A percentile compares a stretch with the other conserved stretches of the same genome.
These are phyloP conservation scores for Pygocentrus nattereri DNA, from an alignment of 2,797 vertebrate species.

Conservation along the genomic window DNA sequence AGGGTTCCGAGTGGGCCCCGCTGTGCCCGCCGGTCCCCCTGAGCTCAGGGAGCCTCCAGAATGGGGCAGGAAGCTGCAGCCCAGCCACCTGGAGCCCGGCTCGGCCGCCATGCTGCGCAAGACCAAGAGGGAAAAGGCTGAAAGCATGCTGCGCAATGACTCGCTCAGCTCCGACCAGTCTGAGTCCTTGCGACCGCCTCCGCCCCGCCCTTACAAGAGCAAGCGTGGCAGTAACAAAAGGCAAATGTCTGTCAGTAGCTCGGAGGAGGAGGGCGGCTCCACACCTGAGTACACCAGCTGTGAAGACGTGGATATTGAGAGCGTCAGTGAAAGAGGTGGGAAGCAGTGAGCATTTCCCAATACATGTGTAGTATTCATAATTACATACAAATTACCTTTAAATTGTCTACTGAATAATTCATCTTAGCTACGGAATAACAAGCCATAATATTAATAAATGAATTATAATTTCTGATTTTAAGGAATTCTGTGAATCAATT, in stretches of 20 bases:
- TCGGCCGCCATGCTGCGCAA: constrained; percentile 84
- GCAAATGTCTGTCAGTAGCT: constrained; percentile 97
- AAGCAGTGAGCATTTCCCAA: not conserved
- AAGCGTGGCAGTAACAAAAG: constrained; percentile 90
- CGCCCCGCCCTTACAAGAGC: constrained; percentile 93
- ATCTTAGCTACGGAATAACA: not conserved
- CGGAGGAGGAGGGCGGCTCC: constrained; percentile 96
- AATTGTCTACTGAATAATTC: not conserved
- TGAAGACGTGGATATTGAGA: constrained; percentile 97
- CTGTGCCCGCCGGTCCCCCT: constrained; percentile 67
- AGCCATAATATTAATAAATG: not conserved
- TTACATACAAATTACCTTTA: not conserved
- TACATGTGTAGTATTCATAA: not conserved
- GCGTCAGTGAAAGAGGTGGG: constrained; percentile 96
- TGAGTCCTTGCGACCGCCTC: constrained; percentile 93
- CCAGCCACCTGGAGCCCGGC: constrained; percentile 82
- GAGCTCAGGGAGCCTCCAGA: constrained; percentile 87
- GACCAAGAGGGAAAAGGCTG: constrained; percentile 93
- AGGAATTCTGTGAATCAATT: not conserved
- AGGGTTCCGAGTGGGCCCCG: constrained; percentile 55
- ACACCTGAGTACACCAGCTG: constrained; percentile 98
- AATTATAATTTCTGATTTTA: not conserved
- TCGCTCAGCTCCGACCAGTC: constrained; percentile 97
- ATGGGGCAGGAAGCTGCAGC: constrained; percentile 81
- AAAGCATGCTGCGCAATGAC: constrained; percentile 97